These are phyloP conservation scores for Papilio protenor DNA, from an alignment of 2,888 invertebrate genomes.

Conservation along the genomic window DNA sequence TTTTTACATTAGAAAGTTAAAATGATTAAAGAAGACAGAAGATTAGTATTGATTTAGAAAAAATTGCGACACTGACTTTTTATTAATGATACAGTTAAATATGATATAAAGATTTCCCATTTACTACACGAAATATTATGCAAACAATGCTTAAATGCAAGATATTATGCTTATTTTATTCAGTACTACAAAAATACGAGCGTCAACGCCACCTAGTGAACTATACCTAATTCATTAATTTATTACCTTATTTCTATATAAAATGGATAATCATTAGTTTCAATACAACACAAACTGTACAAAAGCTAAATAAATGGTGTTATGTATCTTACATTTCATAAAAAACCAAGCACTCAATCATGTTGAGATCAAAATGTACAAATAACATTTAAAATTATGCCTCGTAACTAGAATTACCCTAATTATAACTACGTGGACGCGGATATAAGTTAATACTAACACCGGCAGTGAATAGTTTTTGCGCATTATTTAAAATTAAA, in stretches of 20 bases:
- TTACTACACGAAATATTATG: background rate
- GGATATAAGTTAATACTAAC: constrained; percentile 69
- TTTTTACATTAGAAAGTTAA: background rate
- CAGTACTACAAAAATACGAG: background rate
- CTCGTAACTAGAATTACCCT: constrained; percentile 60
- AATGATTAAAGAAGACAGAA: background rate
- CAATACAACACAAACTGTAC: constrained; percentile 76
- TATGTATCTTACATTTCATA: constrained; percentile 81
- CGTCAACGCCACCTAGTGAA: constrained; percentile 28
- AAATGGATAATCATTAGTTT: constrained; percentile 39
- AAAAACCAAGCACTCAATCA: constrained; percentile 79
- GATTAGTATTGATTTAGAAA: background rate
- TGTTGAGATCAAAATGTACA: constrained; percentile 84
- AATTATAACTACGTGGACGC: constrained; percentile 55
- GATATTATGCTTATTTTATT: constrained; percentile 12
- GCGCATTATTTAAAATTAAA: constrained; percentile 65
- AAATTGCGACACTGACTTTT: background rate
- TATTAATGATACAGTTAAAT: background rate
- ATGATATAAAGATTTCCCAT: background rate
- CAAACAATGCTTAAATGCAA: background rate
- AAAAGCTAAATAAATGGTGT: constrained; percentile 82
- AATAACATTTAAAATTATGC: constrained; percentile 65
- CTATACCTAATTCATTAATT: constrained; percentile 16
- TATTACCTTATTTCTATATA: constrained; percentile 29
- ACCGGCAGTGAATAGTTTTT: constrained; percentile 80